phyloP scores from a whole-genome alignment of 2,888 invertebrate genomes.

The Omphaloscelis lunosa region DNA sequence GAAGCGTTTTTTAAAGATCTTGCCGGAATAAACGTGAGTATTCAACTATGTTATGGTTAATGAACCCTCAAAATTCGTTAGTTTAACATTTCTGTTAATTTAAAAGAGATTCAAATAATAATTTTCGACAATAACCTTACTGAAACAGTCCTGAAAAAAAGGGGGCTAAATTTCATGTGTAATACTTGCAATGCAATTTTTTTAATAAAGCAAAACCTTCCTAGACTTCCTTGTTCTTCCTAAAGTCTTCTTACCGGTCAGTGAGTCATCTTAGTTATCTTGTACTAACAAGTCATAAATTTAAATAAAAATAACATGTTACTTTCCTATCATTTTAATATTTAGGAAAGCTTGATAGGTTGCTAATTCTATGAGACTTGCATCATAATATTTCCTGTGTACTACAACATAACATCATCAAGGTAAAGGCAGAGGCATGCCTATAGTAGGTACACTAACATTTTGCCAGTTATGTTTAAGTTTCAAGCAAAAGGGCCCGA shows the following conservation, averaged over 20 bases:
- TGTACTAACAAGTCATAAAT: neutral
- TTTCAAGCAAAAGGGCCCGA: neutral
- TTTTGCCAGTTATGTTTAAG: neutral
- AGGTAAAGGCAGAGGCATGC: too few relatives aligned
- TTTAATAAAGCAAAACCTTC: too few relatives aligned
- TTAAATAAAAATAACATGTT: neutral
- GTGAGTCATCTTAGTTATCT: too few relatives aligned
- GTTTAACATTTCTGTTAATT: neutral
- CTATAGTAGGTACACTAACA: neutral
- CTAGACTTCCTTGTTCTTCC: neutral
- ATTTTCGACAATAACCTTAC: neutral
- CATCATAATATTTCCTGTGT: neutral
- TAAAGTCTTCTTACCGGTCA: neutral
- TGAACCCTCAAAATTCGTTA: neutral
- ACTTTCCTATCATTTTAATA: neutral
- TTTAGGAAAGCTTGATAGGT: neutral
- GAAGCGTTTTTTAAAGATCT: constrained; percentile 76
- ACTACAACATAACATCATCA: neutral
- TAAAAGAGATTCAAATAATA: neutral
- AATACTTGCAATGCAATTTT: neutral
- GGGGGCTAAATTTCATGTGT: neutral
- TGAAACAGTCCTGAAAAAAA: neutral
- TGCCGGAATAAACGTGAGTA: constrained; percentile 80
- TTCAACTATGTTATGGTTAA: neutral
- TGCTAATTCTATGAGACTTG: neutral